A percentile compares a stretch with the other conserved stretches of the same genome.
phyloP scores from a whole-genome alignment of 2,113 vertebrate genomes.

The Cephalopholis sonnerati region DNA sequence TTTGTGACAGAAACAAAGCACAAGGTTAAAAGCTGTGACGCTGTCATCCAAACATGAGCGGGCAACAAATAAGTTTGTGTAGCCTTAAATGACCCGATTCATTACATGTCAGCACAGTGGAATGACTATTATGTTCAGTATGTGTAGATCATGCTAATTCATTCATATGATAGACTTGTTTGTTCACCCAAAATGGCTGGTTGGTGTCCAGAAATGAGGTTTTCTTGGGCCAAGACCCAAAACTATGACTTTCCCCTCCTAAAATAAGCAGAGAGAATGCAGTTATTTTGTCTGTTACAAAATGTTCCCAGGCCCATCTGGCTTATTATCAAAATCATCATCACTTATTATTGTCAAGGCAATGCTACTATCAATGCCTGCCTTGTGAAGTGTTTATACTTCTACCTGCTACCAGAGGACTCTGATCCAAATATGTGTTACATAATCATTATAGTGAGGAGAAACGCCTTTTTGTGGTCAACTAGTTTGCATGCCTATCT shows the following conservation, averaged over 20 bases:
- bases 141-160: background rate
- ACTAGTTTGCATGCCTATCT: background rate
- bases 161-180: background rate
- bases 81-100: background rate
- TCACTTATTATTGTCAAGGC: too few species aligned
- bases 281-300: background rate
- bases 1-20: slow-evolving; percentile 32
- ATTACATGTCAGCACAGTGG: background rate
- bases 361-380: background rate
- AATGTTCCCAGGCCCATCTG: background rate
- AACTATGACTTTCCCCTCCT: background rate
- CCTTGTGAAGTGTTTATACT: background rate
- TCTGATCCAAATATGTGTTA: background rate
- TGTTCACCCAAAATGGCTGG: background rate
- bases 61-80: background rate
- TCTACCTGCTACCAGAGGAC: background rate
- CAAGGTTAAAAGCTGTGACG: background rate
- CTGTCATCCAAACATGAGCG: background rate
- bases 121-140: background rate
- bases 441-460: background rate
- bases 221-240: background rate
- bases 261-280: background rate
- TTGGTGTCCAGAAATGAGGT: background rate
- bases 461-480: slow-evolving; percentile 6
- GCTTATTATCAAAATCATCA: background rate